These are phyloP conservation scores for Linepithema humile DNA, from an alignment of 1,140 invertebrate genomes.

Conservation along the genomic window DNA sequence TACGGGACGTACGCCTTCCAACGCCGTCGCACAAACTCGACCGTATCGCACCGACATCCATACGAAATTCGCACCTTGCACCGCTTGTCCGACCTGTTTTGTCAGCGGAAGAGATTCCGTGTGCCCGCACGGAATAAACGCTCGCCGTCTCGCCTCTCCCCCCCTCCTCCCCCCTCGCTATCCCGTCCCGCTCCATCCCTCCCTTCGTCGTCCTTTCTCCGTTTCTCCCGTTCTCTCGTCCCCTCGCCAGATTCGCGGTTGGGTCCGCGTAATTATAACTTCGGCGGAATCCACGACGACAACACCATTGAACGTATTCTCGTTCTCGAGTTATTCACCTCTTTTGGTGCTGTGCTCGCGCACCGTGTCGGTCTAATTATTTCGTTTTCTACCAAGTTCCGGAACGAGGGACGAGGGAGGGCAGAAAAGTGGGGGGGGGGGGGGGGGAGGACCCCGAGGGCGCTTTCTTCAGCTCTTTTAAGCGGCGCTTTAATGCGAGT, in stretches of 20 bases:
- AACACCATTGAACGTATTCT: constrained; percentile 39
- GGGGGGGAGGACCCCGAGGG: background rate
- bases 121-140: constrained; percentile 68
- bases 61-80: constrained; percentile 71
- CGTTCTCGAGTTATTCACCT: constrained; percentile 42
- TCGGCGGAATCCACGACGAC: constrained; percentile 37
- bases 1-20: constrained; percentile 67
- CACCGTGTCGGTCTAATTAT: constrained; percentile 43
- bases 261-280: constrained; percentile 51
- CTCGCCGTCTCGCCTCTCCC: constrained; percentile 25
- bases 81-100: constrained; percentile 73
- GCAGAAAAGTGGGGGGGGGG: background rate
- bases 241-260: background rate
- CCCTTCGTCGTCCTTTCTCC: background rate
- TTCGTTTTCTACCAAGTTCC: constrained; percentile 31
- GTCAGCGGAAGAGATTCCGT: constrained; percentile 70
- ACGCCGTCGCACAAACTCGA: constrained; percentile 74
- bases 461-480: constrained; percentile 18
- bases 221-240: background rate
- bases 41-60: constrained; percentile 68
- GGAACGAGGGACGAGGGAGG: background rate
- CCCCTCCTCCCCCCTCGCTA: background rate
- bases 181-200: background rate
- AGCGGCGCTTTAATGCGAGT: background rate
- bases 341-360: constrained; percentile 24